Evolutionary conservation across 2,888 invertebrate genomes (phyloP).

Genomic region (Phymatocera aterrima): DNA sequence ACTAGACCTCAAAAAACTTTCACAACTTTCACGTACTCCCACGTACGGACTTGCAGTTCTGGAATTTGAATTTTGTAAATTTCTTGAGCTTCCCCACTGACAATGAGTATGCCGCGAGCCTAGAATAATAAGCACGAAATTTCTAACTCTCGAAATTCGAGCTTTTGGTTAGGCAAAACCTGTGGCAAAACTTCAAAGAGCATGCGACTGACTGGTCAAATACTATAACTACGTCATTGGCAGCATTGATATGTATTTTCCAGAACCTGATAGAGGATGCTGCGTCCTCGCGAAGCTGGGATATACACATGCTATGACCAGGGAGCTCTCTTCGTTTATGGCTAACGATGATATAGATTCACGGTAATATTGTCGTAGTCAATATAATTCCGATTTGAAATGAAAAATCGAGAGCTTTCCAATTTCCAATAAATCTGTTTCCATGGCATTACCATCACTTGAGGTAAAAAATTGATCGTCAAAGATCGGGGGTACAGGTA

Average conservation of each 20-base stretch:
- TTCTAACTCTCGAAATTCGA: slow-evolving; percentile 8
- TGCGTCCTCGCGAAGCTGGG: too few species aligned
- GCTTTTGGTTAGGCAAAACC: background rate
- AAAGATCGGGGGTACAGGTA: background rate
- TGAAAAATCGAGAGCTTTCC: too few species aligned
- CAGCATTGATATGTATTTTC: background rate
- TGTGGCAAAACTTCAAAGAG: slow-evolving; percentile 10
- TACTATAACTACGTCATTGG: background rate
- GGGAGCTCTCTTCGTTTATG: too few species aligned
- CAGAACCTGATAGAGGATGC: too few species aligned
- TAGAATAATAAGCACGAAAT: slow-evolving; percentile 35
- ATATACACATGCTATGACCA: too few species aligned
- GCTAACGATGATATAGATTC: too few species aligned
- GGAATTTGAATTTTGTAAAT: slow-evolving; percentile 15
- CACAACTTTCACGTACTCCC: background rate
- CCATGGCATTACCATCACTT: too few species aligned
- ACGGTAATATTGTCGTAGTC: too few species aligned
- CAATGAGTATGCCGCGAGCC: slow-evolving; percentile 16
- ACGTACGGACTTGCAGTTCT: background rate
- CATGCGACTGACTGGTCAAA: background rate
- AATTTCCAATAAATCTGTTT: too few species aligned
- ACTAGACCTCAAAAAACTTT: background rate
- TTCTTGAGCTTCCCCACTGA: slow-evolving; percentile 24
- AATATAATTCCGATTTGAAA: too few species aligned
- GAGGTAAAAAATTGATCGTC: background rate